These are phyloP conservation scores for Halesus radiatus DNA, from an alignment of 1,140 invertebrate species.

Conservation along the genomic window DNA sequence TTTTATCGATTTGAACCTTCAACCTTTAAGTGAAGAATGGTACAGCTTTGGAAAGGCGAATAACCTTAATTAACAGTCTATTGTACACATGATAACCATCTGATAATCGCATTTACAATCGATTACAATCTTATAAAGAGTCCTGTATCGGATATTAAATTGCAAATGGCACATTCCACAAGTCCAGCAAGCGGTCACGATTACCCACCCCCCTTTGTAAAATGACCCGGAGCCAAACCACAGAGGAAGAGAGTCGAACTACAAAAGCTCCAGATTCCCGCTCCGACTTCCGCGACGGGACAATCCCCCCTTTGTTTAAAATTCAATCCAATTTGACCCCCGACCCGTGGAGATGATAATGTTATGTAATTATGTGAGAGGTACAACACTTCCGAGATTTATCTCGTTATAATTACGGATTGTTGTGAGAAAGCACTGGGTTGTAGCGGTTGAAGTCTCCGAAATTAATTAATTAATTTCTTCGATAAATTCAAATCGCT, in stretches of 20 bases:
- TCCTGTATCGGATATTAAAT: background rate
- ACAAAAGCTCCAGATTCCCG: background rate
- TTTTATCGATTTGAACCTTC: too few relatives aligned
- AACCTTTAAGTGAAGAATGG: too few relatives aligned
- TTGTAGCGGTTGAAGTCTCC: background rate
- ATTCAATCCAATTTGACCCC: constrained; percentile 24
- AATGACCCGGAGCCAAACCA: constrained; percentile 14
- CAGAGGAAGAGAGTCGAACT: background rate
- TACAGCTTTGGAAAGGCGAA: too few relatives aligned
- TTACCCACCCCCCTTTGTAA: background rate
- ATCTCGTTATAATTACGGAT: constrained; percentile 26
- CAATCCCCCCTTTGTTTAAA: constrained; percentile 21
- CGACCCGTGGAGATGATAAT: background rate
- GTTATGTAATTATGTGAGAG: constrained; percentile 24
- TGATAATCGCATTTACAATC: too few relatives aligned
- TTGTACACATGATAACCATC: background rate
- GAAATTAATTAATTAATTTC: too few relatives aligned
- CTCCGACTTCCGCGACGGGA: constrained; percentile 1
- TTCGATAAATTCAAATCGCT: too few relatives aligned
- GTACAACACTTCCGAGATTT: constrained; percentile 22
- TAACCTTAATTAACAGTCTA: background rate
- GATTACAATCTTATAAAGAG: too few relatives aligned
- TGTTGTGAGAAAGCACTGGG: background rate
- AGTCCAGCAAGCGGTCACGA: background rate
- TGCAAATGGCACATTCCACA: background rate